These are phyloP conservation scores for Brachionus koreanus DNA, from an alignment of 1,140 invertebrate species.

Conservation along the genomic window DNA sequence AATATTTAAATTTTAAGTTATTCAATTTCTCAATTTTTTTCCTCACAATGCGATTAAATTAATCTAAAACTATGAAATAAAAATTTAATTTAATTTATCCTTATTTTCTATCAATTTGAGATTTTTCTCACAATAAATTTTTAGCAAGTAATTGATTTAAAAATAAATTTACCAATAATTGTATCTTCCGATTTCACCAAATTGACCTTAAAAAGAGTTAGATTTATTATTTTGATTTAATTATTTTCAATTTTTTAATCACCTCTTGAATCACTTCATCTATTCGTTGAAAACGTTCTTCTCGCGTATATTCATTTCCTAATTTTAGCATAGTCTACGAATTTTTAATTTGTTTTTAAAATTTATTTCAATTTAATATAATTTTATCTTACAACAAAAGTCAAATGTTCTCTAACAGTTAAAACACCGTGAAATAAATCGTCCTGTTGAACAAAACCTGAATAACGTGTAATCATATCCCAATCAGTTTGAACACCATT, in stretches of 20 bases:
- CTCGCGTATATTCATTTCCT: conserved; percentile 63
- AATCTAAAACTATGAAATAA: too few relatives aligned
- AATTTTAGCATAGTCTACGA: conserved; percentile 1
- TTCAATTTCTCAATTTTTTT: too few relatives aligned
- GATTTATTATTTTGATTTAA: background rate
- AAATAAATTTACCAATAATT: conserved; percentile 44
- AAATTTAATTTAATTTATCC: too few relatives aligned
- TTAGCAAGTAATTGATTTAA: too few relatives aligned
- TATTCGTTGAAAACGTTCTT: conserved; percentile 73
- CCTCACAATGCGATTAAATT: too few relatives aligned
- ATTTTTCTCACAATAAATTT: too few relatives aligned
- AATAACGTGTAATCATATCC: conserved; percentile 69
- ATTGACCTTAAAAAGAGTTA: background rate
- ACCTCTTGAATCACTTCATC: conserved; percentile 84
- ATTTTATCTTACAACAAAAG: conserved; percentile 51
- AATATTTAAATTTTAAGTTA: too few relatives aligned
- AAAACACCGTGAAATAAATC: conserved; percentile 63
- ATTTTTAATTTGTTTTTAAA: background rate
- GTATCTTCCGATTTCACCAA: conserved; percentile 19
- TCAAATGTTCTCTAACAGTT: conserved; percentile 63
- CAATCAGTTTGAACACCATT: conserved; percentile 52
- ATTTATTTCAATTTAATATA: background rate
- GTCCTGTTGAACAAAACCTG: conserved; percentile 88
- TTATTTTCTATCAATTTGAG: too few relatives aligned
- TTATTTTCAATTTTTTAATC: background rate